Evolutionary conservation across 2,113 vertebrate species (phyloP), one percentile per base, ranked within the genome.

Genomic region (Pseudopodoces humilis): DNA sequence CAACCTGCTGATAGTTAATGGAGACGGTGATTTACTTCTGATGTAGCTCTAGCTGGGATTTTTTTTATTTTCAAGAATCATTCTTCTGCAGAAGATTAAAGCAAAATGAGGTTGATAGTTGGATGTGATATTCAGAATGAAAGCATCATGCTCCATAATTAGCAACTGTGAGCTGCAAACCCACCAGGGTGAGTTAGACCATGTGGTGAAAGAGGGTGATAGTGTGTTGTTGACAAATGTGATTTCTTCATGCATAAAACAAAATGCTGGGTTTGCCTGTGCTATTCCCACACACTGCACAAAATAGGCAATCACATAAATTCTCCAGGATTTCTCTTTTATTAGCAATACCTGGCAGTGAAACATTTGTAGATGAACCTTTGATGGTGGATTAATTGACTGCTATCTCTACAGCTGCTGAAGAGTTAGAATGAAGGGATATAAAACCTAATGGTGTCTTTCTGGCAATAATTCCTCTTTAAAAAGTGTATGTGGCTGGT

Each of bases 81-180:
- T 83, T 88, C 52, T 64, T 96, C 60, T 82, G 77, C 59, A 43
- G 67, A 92, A 74, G 47, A 90, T 75, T 14, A 95, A 96, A 75
- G 28, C 33, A 83, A 93, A 90, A 68, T 43, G 22, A 86, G 53
- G n/a, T 82, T 95, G 55, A 4, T 77, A 84, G 39, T 84, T 89
- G 85, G 82, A 78, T 56, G 33, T 81, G 53, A 28, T 87, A 41
- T 16, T 90, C 63, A 47, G 63, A 94, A 65, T 9, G 27, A 85
- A 71, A 91, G 72, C 35, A 31, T 67, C 56, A 16, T 44, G 20
- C 33, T 96, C 70, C 88, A 27, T 60, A 88, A 60, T 43, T 76
- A 64, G 44, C 64, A 77, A 1, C 41, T 76, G 35, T 60, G 71
- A 92, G 33, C 52, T 39, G 24, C 58, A 27, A 28, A 21, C 44